Conservation (phyloP, 2,113 vertebrate genomes). For the Protobothrops mucrosquamatus region DNA sequence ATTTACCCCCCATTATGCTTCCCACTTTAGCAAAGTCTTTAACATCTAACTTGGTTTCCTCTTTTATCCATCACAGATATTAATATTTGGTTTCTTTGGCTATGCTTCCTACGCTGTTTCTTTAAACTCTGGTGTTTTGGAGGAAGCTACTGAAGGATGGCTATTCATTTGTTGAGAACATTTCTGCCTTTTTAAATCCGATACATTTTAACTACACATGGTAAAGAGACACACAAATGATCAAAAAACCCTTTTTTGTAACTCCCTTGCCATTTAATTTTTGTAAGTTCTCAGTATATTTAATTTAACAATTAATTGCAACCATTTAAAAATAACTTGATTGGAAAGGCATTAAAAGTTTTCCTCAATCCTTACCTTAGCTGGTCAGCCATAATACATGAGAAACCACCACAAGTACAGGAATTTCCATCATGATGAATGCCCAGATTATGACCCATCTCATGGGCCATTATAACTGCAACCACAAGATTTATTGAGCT, state of each 20-base stretch:
- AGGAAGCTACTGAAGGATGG: too few relatives aligned
- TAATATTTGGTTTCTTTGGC: too few relatives aligned
- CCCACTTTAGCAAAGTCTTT: too few relatives aligned
- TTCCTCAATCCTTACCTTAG: too few relatives aligned
- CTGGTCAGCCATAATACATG: too few relatives aligned
- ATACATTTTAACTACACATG: neutral
- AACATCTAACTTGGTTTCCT: too few relatives aligned
- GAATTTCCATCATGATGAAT: too few relatives aligned
- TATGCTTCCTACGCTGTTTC: too few relatives aligned
- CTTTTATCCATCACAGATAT: too few relatives aligned
- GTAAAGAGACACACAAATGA: neutral
- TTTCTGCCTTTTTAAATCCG: neutral
- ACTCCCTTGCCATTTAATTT: neutral
- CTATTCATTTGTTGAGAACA: neutral
- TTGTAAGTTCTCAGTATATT: too few relatives aligned
- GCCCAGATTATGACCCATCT: slow-evolving; percentile 61
- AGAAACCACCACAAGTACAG: too few relatives aligned
- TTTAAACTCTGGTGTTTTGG: too few relatives aligned
- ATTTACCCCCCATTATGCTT: neutral
- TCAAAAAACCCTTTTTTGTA: neutral
- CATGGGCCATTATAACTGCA: slow-evolving; percentile 87
- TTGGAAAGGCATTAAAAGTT: rapidly evolving
- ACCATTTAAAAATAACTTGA: neutral
- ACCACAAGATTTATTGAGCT: slow-evolving; percentile 69
- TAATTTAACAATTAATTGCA: neutral